Conservation (phyloP, 2,888 invertebrate genomes). For the Drosophila mettleri region DNA sequence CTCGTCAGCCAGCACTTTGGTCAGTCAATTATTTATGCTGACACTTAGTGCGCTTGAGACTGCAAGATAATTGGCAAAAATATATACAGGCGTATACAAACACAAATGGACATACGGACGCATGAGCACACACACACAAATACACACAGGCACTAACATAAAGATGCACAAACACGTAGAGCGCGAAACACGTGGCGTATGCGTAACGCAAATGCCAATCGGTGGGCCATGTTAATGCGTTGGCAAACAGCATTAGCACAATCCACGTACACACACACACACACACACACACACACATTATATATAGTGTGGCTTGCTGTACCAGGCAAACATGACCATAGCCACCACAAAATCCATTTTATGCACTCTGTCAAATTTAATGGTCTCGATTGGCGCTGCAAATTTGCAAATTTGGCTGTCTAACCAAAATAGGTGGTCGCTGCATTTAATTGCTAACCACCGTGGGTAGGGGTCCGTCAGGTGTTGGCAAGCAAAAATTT, state of each 20-base stretch:
- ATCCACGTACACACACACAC: slow-evolving; percentile 16
- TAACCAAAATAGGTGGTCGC: slow-evolving; percentile 60
- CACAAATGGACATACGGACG: slow-evolving; percentile 2
- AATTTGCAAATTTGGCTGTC: slow-evolving; percentile 70
- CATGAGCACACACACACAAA: slow-evolving; percentile 14
- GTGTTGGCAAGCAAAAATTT: slow-evolving; percentile 11
- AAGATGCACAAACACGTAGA: slow-evolving; percentile 16
- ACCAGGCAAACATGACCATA: slow-evolving; percentile 56
- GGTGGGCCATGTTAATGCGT: slow-evolving; percentile 70
- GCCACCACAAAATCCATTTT: slow-evolving; percentile 55
- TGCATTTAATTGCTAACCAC: slow-evolving; percentile 61
- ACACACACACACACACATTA: background rate
- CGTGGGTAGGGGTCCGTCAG: slow-evolving; percentile 23
- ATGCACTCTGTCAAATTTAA: slow-evolving; percentile 64
- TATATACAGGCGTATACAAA: slow-evolving; percentile 22
- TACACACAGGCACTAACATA: slow-evolving; percentile 8
- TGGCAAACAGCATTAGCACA: slow-evolving; percentile 74
- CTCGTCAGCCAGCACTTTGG: slow-evolving; percentile 63
- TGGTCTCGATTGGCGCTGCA: slow-evolving; percentile 65
- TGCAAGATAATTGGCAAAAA: slow-evolving; percentile 71
- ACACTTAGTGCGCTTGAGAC: slow-evolving; percentile 72
- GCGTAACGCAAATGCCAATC: slow-evolving; percentile 59
- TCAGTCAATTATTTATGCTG: slow-evolving; percentile 78
- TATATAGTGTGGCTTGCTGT: slow-evolving; percentile 26
- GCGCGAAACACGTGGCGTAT: slow-evolving; percentile 67